Conservation (phyloP, 2,888 invertebrate genomes). For the Drosophila kambysellisi region DNA sequence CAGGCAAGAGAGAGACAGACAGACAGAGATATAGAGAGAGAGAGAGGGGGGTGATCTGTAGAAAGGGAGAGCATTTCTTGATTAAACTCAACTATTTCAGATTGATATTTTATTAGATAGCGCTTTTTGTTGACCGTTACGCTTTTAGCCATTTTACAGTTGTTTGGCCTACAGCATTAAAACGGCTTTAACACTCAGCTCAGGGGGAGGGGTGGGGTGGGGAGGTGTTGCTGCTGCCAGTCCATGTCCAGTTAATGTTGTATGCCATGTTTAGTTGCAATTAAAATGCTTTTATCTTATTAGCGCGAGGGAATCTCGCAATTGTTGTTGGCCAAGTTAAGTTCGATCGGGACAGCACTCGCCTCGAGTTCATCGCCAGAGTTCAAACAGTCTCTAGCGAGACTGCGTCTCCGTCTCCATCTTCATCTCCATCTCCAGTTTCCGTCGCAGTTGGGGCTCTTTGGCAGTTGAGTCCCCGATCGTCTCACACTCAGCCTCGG, state of each 20-base stretch:
- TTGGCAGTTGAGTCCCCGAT: constrained; percentile 13
- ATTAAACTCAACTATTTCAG: constrained; percentile 7
- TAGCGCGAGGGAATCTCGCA: constrained; percentile 61
- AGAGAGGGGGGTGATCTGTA: not conserved
- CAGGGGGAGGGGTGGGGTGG: constrained; percentile 2
- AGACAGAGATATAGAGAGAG: not conserved
- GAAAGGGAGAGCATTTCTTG: constrained; percentile 37
- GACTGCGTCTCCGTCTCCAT: not conserved
- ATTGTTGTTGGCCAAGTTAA: constrained; percentile 17
- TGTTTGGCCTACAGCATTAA: constrained; percentile 66
- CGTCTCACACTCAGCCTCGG: constrained; percentile 29
- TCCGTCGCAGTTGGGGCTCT: not conserved
- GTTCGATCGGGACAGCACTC: not conserved
- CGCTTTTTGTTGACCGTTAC: constrained; percentile 31
- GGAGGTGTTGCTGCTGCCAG: constrained; percentile 26
- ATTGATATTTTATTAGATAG: constrained; percentile 19
- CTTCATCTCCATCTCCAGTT: not conserved
- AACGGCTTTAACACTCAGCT: constrained; percentile 9
- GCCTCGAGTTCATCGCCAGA: constrained; percentile 7
- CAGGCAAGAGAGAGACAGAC: not conserved
- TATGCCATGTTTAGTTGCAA: constrained; percentile 79
- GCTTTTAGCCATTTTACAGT: constrained; percentile 63
- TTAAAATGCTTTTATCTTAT: constrained; percentile 80
- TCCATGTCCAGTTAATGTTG: constrained; percentile 56
- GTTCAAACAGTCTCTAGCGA: constrained; percentile 4